A percentile compares a stretch with the other conserved stretches of the same genome.
phyloP scores from a whole-genome alignment of 2,888 invertebrate species.

The Agriotes lineatus region DNA sequence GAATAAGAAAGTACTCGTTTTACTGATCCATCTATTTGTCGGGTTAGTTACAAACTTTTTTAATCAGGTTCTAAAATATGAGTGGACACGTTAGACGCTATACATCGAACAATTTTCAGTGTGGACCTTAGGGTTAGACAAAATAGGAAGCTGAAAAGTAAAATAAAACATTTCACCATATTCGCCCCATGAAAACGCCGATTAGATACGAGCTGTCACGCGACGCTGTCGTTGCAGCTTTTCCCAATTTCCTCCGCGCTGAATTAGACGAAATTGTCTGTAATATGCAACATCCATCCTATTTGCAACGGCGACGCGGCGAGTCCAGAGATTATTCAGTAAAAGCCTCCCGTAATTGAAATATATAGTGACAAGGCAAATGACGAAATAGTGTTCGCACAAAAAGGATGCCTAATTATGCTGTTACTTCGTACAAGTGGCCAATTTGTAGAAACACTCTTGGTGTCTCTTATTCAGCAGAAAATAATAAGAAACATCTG shows the following conservation, averaged over 20 bases:
- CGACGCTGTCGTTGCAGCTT: background rate
- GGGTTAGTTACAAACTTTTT: too few relatives aligned
- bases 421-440: conserved; percentile 25
- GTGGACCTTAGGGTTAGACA: too few relatives aligned
- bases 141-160: too few relatives aligned
- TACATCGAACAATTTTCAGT: too few relatives aligned
- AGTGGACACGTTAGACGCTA: too few relatives aligned
- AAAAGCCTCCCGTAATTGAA: conserved; percentile 7
- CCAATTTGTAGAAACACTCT: conserved; percentile 20
- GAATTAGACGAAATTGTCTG: conserved; percentile 1
- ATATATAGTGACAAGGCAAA: conserved; percentile 22
- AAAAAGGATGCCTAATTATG: conserved; percentile 19
- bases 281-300: background rate
- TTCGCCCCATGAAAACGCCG: background rate
- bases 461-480: background rate
- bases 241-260: background rate
- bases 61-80: too few relatives aligned
- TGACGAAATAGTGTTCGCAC: conserved; percentile 13
- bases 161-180: background rate
- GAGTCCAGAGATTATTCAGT: background rate
- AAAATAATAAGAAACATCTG: too few relatives aligned
- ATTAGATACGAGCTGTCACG: conserved; percentile 16
- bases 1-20: too few relatives aligned
- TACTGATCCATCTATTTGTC: too few relatives aligned
- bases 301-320: background rate